These are phyloP conservation scores for Takifugu rubripes DNA, from an alignment of 2,797 vertebrate genomes.

Conservation along the genomic window DNA sequence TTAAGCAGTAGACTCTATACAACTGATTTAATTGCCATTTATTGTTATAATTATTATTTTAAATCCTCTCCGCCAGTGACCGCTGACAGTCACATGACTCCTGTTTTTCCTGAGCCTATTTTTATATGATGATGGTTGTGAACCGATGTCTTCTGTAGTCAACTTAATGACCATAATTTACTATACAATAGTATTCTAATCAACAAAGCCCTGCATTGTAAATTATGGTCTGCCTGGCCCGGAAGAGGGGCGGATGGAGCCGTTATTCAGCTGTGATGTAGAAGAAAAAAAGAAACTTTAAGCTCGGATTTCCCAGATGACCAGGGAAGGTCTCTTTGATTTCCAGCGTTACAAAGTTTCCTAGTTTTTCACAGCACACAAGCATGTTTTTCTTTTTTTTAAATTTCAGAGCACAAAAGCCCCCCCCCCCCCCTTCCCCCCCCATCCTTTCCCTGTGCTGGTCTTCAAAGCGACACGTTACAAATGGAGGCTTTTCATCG, in stretches of 20 bases:
- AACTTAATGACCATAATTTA: conserved; percentile 31
- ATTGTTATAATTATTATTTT: conserved; percentile 16
- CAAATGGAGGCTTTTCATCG: conserved; percentile 23
- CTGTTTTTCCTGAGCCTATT: too few relatives aligned
- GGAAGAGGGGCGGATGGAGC: not conserved
- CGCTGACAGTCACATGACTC: conserved; percentile 5
- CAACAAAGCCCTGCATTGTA: too few relatives aligned
- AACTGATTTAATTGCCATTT: conserved; percentile 12
- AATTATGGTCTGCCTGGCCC: conserved; percentile 20
- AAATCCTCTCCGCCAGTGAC: conserved; percentile 10
- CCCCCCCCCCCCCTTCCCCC: not conserved
- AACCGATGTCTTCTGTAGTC: conserved; percentile 23
- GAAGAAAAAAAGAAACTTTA: conserved; percentile 10
- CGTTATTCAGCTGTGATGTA: not conserved
- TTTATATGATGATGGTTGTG: conserved; percentile 22
- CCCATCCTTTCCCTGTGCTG: not conserved
- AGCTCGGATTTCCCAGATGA: conserved; percentile 17
- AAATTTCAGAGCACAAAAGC: conserved; percentile 2
- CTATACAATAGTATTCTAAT: conserved; percentile 15
- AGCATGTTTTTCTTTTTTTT: conserved; percentile 7
- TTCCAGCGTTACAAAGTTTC: conserved; percentile 10
- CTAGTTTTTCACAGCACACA: conserved; percentile 7
- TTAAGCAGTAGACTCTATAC: not conserved
- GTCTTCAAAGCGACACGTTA: conserved; percentile 3
- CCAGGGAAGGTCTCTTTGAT: conserved; percentile 1